Base-by-base conservation (phyloP, 2,797 vertebrate species). In the Tachyglossus aculeatus region DNA sequence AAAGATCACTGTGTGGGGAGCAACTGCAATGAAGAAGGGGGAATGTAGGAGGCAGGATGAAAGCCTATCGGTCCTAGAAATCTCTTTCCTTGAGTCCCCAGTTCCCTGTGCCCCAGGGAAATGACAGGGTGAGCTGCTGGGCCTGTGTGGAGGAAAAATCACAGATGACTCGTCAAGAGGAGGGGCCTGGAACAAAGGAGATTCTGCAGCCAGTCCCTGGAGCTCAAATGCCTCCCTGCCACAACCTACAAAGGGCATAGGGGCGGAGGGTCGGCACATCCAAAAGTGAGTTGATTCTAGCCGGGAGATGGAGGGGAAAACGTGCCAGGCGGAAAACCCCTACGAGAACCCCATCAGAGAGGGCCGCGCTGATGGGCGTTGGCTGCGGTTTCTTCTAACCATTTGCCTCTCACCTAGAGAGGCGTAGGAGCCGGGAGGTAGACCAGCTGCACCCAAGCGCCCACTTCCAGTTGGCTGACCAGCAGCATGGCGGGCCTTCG, bases 321-420 rank as follows among this genome's bases (percentile, higher is more conserved):
- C n/a, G 16, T 36, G 37, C 34, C 34, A 16, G 34, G 14, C 14
- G 3, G 3, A 6, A 22, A 43, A 43, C n/a, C n/a, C 9, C n/a
- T 21, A 24, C 6, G n/a, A 5, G 39, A n/a, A n/a, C n/a, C n/a
- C n/a, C n/a, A n/a, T n/a, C n/a, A n/a, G n/a, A n/a, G n/a, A n/a
- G n/a, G n/a, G n/a, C n/a, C n/a, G n/a, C n/a, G n/a, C n/a, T n/a
- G n/a, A n/a, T n/a, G n/a, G n/a, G n/a, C n/a, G n/a, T n/a, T n/a
- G n/a, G n/a, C n/a, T n/a, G n/a, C n/a, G n/a, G n/a, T n/a, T n/a
- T n/a, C n/a, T n/a, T n/a, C n/a, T n/a, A n/a, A n/a, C n/a, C n/a
- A n/a, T n/a, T n/a, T n/a, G n/a, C 31, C 6, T 72, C 95, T 93
- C 94, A 99, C 97, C 97, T 87, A 99, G 91, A 1, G 97, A 98